Percentiles rank a stretch among this genome's conserved stretches.
Evolutionary conservation across 2,113 vertebrate species (phyloP).

Genomic region (Leuciscus idus): DNA sequence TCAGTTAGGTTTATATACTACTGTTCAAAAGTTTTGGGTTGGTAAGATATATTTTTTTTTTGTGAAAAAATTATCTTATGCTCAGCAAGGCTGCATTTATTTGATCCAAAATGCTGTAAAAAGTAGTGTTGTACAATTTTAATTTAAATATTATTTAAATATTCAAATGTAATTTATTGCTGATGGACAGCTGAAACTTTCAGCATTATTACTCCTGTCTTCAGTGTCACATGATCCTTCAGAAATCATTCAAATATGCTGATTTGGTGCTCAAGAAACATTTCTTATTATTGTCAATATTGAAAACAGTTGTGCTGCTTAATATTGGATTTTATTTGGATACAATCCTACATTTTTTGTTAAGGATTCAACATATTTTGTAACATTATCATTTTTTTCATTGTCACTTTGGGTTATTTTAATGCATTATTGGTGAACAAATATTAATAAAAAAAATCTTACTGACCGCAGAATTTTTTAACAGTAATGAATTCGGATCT

Average conservation of each 20-base stretch:
- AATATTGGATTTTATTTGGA: no score
- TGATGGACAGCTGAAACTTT: background rate
- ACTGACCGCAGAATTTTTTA: no score
- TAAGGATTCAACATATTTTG: no score
- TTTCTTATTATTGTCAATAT: background rate
- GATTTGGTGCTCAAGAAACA: background rate
- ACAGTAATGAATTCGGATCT: no score
- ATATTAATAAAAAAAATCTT: no score
- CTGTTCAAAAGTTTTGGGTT: background rate
- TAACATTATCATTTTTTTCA: no score
- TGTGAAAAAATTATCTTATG: background rate
- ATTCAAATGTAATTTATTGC: background rate
- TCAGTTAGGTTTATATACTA: background rate
- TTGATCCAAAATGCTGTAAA: background rate
- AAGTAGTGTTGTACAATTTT: background rate
- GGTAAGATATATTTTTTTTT: background rate
- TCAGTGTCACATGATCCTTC: background rate
- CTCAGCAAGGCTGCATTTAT: background rate
- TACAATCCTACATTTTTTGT: no score
- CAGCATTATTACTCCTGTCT: background rate
- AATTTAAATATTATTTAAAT: background rate
- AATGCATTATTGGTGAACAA: no score
- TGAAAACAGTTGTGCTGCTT: background rate
- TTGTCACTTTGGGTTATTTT: no score
- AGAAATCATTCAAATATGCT: background rate